Base-by-base conservation (phyloP, 2,113 vertebrate genomes). In the Pangasianodon hypophthalmus region DNA sequence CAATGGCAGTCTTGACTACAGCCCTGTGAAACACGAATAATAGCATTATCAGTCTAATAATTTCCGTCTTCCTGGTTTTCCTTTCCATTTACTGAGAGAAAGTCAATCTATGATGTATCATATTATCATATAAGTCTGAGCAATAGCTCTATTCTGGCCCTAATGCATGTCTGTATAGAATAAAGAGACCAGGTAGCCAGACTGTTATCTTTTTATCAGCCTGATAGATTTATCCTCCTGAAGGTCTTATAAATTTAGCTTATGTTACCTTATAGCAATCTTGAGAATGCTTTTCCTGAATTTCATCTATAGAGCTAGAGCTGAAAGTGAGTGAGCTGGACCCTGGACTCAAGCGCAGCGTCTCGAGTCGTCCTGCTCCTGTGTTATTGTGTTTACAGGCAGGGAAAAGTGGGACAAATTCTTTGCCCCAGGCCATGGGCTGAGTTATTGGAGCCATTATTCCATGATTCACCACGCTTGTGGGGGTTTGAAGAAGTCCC, bases 401-500 rank as follows among this genome's bases (percentile, higher is more conserved):
- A 44, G 62, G 64, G 21, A 83, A 83, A 88, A 88, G 87, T 69
- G 87, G 79, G 79, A 88, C 87, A 83, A 83, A 69, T 54, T 88
- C 79, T 41, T 79, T 14, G 3, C 41, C 67, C 71, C 56, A 44
- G 83, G 79, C 83, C 56, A 8, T 1, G 26, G 41, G 26, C 44
- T n/a, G 81, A 73, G 81, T 60, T 83, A 88, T 84, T 84, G 80
- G 54, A 85, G 54, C 82, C 67, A 89, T 85, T 79, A 79, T 84
- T 48, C 29, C 69, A 19, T 85, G 46, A 85, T 85, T 69, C 87
- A 69, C 48, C 60, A 46, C 44, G 73, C 54, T 89, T 62, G 3
- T 29, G 56, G 32, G 46, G 83, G 32, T 26, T 69, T 85, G 73
- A 41, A 79, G 82, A 85, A 86, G 73, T 80, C 54, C 56, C 56